Evolutionary conservation across 2,888 invertebrate genomes (phyloP).

Genomic region (Anticlea derivata): DNA sequence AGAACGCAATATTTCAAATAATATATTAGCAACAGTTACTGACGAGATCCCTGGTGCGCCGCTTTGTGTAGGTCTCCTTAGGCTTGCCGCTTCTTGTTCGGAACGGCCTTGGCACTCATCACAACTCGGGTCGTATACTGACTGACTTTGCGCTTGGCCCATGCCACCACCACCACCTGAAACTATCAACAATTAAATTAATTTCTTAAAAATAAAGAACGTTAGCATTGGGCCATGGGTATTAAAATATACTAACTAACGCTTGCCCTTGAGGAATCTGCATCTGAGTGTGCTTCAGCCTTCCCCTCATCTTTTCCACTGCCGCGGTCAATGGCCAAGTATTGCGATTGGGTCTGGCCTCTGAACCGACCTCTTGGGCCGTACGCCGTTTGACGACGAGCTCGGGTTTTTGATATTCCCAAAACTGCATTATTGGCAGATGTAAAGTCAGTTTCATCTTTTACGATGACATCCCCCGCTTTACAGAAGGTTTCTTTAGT

Average conservation of each 20-base stretch:
- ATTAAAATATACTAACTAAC: constrained; percentile 85
- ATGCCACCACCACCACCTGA: constrained; percentile 91
- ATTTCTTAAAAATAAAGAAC: background rate
- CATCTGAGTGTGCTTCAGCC: constrained; percentile 92
- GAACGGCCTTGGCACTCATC: constrained; percentile 84
- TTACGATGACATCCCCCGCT: constrained; percentile 30
- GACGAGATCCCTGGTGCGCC: constrained; percentile 34
- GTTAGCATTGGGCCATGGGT: background rate
- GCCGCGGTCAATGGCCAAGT: constrained; percentile 83
- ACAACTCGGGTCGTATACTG: constrained; percentile 86
- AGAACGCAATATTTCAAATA: background rate
- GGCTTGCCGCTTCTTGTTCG: constrained; percentile 51
- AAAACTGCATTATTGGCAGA: constrained; percentile 19
- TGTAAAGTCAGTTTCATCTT: constrained; percentile 15
- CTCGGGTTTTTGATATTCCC: constrained; percentile 34
- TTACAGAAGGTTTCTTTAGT: constrained; percentile 48
- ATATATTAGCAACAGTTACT: constrained; percentile 24
- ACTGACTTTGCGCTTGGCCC: constrained; percentile 95
- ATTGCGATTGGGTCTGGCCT: constrained; percentile 94
- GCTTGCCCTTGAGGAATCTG: constrained; percentile 87
- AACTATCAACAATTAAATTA: constrained; percentile 39
- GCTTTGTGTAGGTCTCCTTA: constrained; percentile 42
- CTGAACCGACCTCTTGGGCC: constrained; percentile 78
- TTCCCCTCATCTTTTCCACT: constrained; percentile 87
- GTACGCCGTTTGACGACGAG: constrained; percentile 53